Base-by-base conservation (phyloP, 2,113 vertebrate species). In the Anguilla japonica region DNA sequence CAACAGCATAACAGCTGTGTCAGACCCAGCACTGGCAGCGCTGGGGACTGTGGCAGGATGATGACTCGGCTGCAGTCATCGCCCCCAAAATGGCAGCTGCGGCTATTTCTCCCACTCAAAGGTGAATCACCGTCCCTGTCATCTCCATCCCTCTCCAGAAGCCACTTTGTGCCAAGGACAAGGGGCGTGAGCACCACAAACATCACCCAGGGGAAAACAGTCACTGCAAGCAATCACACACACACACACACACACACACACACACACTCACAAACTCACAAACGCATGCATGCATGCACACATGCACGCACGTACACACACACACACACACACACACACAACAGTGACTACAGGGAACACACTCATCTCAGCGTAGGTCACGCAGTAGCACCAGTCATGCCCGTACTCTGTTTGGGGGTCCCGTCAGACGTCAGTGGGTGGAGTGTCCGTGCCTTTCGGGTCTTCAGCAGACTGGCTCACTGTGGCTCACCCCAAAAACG, bases 81-180 rank as follows among this genome's bases (percentile, higher is more conserved):
- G 13, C 34, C 34, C 78, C 39, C 34, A 34, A 34, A 29, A n/a
- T 50, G 22, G 13, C 14, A 43, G 80, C 18, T 26, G 81, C 5
- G 15, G 41, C 50, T 3, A 53, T 82, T 41, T 82, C 43, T 82
- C 41, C 29, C 29, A 41, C 78, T 79, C 78, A 79, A 79, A 79
- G 78, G 78, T 79, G 78, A 79, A 82, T 46, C 46, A 82, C 46
- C 46, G n/a, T 26, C 63, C 20, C 63, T 71, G 63, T 71, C 63
- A 71, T 71, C 63, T 41, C 41, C 39, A 41, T 41, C 41, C 46
- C 81, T 50, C 81, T 50, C 43, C 78, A 1, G 11, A 18, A 79
- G 78, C 78, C 78, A 41, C 39, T 41, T 20, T 34, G 3, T 40
- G 34, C 34, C 78, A 79, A 79, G 78, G 78, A 79, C 78, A 79